Conservation (phyloP, 2,888 invertebrate species). For the Catocala sponsa region DNA sequence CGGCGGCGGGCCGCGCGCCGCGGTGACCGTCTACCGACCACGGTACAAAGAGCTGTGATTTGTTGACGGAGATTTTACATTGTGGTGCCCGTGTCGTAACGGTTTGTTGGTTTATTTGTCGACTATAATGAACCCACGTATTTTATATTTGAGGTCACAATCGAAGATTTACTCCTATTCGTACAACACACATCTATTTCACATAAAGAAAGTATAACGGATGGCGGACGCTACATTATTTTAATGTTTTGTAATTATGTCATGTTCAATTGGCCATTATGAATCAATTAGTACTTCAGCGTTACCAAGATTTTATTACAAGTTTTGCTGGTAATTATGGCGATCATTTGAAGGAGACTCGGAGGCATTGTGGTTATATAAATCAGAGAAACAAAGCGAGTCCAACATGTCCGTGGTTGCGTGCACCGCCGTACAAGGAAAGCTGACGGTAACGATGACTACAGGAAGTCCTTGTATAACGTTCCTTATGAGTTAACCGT, state of each 20-base stretch:
- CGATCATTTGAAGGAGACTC: constrained; percentile 19
- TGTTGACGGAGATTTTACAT: constrained; percentile 60
- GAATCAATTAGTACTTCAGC: neutral
- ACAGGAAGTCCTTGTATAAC: constrained; percentile 67
- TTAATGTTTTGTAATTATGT: too few species aligned
- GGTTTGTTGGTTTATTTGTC: constrained; percentile 54
- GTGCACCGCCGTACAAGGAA: constrained; percentile 58
- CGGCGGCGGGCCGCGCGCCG: constrained; percentile 4
- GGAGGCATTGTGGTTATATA: constrained; percentile 40
- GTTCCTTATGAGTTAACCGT: constrained; percentile 54
- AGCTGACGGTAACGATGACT: constrained; percentile 51
- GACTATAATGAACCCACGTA: constrained; percentile 40
- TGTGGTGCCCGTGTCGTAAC: constrained; percentile 58
- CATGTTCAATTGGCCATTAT: too few species aligned
- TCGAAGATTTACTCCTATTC: constrained; percentile 21
- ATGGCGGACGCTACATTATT: too few species aligned
- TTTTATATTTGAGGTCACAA: constrained; percentile 40
- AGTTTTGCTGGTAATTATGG: constrained; percentile 25
- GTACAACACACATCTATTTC: constrained; percentile 1
- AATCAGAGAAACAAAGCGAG: constrained; percentile 47
- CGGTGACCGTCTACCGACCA: constrained; percentile 47
- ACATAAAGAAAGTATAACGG: neutral
- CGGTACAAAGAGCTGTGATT: constrained; percentile 61
- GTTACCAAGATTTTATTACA: constrained; percentile 5
- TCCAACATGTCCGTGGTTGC: constrained; percentile 46